Evolutionary conservation across 2,797 vertebrate species (phyloP).

Genomic region (Cyclura pinguis): DNA sequence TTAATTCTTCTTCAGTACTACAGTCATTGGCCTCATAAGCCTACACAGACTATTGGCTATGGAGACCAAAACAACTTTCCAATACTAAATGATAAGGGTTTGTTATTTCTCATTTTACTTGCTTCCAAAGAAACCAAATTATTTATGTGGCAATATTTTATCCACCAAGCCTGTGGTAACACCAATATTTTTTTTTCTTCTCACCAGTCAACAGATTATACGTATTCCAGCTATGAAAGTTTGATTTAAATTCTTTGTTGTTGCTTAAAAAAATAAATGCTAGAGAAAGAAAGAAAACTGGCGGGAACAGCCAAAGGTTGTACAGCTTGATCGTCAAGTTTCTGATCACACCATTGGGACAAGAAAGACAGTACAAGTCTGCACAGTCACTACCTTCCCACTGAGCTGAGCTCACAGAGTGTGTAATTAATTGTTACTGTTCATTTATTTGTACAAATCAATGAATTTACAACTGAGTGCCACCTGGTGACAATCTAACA

Average conservation of each 20-base stretch:
- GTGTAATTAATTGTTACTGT: constrained; percentile 74
- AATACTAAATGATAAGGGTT: background rate
- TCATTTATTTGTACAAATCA: constrained; percentile 70
- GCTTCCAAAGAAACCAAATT: background rate
- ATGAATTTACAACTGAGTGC: constrained; percentile 59
- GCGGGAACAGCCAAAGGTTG: constrained; percentile 50
- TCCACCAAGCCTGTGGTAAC: constrained; percentile 6
- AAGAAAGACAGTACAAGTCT: background rate
- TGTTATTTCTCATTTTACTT: background rate
- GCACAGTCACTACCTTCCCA: constrained; percentile 46
- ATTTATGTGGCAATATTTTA: background rate
- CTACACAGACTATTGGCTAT: background rate
- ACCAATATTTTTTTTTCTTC: background rate
- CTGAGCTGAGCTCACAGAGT: constrained; percentile 63
- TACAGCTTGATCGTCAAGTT: constrained; percentile 50
- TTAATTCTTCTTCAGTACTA: background rate
- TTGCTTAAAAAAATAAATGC: constrained; percentile 41
- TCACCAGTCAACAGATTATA: background rate
- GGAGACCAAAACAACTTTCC: background rate
- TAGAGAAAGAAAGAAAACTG: constrained; percentile 22
- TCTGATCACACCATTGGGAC: constrained; percentile 48
- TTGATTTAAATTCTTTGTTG: constrained; percentile 13
- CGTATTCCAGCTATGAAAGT: constrained; percentile 28
- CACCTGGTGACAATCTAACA: constrained; percentile 58
- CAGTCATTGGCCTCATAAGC: background rate